A percentile compares a stretch with the other conserved stretches of the same genome.
Evolutionary conservation across 2,888 invertebrate genomes (phyloP).

Genomic region (Hymenopus coronatus): DNA sequence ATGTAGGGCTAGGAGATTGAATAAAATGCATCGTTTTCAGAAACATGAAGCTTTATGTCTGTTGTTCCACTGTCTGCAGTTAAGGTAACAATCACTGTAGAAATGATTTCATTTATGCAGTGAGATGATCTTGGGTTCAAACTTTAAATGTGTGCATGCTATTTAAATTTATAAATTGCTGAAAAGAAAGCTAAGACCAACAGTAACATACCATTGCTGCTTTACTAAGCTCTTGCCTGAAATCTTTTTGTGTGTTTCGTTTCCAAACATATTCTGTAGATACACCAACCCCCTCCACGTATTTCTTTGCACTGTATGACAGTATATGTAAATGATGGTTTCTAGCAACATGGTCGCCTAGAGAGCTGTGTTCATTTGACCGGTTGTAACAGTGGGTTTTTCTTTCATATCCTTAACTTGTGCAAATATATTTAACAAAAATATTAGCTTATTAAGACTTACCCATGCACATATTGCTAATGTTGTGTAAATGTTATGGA

Average conservation of each 20-base stretch:
- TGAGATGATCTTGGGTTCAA: not conserved
- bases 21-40: not conserved
- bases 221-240: conserved; percentile 29
- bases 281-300: not conserved
- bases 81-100: not conserved
- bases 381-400: too few species aligned
- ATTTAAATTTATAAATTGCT: not conserved
- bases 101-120: not conserved
- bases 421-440: too few species aligned
- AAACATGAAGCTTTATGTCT: not conserved
- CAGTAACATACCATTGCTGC: conserved; percentile 25
- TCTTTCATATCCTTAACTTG: too few species aligned
- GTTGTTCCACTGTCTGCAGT: not conserved
- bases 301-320: not conserved
- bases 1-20: too few species aligned
- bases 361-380: too few species aligned
- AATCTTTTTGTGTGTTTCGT: conserved; percentile 23
- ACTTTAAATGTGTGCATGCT: not conserved
- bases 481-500: too few species aligned
- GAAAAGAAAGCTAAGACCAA: not conserved
- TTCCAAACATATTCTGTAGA: not conserved
- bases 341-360: too few species aligned
- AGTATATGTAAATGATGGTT: not conserved
- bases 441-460: too few species aligned
- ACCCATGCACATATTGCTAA: too few species aligned